phyloP scores from a whole-genome alignment of 2,797 vertebrate genomes.

The Loriculus beryllinus region DNA sequence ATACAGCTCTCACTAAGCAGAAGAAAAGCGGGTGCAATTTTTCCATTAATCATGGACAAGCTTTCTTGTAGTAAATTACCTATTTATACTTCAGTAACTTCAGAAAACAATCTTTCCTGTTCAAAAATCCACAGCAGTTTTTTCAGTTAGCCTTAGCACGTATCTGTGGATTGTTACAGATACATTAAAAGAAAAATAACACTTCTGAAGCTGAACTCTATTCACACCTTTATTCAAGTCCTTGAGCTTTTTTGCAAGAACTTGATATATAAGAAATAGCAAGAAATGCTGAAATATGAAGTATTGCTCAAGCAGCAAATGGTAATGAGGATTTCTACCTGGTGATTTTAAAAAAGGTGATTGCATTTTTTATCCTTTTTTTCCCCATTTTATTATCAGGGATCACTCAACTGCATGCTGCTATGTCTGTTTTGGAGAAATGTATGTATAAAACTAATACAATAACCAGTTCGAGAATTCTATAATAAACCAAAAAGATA shows the following conservation, averaged over 20 bases:
- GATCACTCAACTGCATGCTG: background rate
- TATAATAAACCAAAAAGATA: background rate
- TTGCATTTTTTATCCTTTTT: background rate
- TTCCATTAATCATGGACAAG: background rate
- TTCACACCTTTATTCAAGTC: background rate
- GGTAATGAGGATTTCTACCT: constrained; percentile 13
- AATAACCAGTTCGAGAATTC: background rate
- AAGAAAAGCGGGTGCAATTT: background rate
- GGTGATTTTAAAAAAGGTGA: background rate
- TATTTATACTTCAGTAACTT: background rate
- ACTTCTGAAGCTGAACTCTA: constrained; percentile 2
- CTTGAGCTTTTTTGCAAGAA: background rate
- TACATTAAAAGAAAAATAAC: background rate
- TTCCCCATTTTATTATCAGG: background rate
- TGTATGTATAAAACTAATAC: background rate
- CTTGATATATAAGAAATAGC: background rate
- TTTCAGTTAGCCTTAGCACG: constrained; percentile 4
- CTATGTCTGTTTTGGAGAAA: background rate
- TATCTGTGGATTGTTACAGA: background rate
- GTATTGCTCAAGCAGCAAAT: constrained; percentile 19
- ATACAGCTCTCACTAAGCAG: background rate
- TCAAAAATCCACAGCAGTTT: background rate
- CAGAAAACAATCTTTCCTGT: background rate
- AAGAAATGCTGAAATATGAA: background rate
- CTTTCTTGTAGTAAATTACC: background rate